These are phyloP conservation scores for Neotoma lepida DNA, from an alignment of 2,113 vertebrate species.

Conservation along the genomic window DNA sequence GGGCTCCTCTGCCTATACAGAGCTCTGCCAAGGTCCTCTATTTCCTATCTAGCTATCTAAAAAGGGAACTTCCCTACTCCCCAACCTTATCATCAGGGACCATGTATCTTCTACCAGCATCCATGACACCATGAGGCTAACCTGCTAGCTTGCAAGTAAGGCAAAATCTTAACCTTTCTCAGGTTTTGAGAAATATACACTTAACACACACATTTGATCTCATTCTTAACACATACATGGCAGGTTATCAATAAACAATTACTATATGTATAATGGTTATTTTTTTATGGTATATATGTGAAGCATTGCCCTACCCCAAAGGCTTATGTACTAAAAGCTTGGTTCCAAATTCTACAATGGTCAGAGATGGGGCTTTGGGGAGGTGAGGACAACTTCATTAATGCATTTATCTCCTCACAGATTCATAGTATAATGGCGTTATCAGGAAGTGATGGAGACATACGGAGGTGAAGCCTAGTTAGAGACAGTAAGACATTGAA, in stretches of 20 bases:
- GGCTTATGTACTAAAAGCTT: neutral
- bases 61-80: neutral
- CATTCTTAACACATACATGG: neutral
- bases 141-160: neutral
- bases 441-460: neutral
- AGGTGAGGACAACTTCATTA: neutral
- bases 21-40: neutral
- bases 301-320: neutral
- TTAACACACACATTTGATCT: neutral
- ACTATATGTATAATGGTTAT: neutral
- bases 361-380: neutral
- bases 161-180: neutral
- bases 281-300: neutral
- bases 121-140: neutral
- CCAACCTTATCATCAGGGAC: neutral
- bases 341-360: neutral
- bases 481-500: neutral
- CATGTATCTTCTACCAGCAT: neutral
- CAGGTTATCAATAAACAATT: neutral
- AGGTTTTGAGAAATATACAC: slow-evolving; percentile 30
- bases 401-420: neutral
- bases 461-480: neutral
- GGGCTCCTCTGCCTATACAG: neutral
- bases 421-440: neutral
- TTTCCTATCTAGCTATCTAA: neutral